A percentile compares a stretch with the other conserved stretches of the same genome.
These are phyloP conservation scores for Pelecanoides urinatrix DNA, from an alignment of 2,113 vertebrate species.

Conservation along the genomic window DNA sequence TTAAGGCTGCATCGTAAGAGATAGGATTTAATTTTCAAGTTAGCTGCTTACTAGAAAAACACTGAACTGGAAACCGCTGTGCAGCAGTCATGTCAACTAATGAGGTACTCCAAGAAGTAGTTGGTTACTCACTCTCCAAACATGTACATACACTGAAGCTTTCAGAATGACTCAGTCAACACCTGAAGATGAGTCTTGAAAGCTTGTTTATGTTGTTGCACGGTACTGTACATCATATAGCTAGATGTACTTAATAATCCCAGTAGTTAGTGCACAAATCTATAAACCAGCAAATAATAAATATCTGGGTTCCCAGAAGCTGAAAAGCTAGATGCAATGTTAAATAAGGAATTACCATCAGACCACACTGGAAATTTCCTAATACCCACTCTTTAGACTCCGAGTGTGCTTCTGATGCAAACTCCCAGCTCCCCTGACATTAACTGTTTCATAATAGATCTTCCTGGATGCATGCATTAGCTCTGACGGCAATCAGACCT, in stretches of 20 bases:
- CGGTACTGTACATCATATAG: background rate
- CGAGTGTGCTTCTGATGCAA: background rate
- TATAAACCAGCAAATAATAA: background rate
- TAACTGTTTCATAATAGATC: constrained; percentile 35
- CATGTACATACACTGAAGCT: background rate
- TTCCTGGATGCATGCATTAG: constrained; percentile 31
- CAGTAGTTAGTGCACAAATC: background rate
- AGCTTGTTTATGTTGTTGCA: background rate
- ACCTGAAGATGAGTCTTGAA: background rate
- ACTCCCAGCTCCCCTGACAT: constrained; percentile 26
- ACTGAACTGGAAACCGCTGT: background rate
- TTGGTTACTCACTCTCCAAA: background rate
- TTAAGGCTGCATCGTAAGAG: background rate
- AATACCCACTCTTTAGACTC: constrained; percentile 1
- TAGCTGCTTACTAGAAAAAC: background rate
- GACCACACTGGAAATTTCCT: constrained; percentile 34
- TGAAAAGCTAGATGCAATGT: background rate
- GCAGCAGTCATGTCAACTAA: background rate
- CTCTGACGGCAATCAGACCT: background rate
- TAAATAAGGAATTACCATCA: constrained; percentile 33
- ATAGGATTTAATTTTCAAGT: background rate
- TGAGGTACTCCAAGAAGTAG: background rate
- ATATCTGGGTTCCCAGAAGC: background rate
- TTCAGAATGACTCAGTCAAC: constrained; percentile 30
- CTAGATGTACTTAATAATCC: background rate